Conservation (phyloP, 2,888 invertebrate genomes). For the Drosophila engyochracea region DNA sequence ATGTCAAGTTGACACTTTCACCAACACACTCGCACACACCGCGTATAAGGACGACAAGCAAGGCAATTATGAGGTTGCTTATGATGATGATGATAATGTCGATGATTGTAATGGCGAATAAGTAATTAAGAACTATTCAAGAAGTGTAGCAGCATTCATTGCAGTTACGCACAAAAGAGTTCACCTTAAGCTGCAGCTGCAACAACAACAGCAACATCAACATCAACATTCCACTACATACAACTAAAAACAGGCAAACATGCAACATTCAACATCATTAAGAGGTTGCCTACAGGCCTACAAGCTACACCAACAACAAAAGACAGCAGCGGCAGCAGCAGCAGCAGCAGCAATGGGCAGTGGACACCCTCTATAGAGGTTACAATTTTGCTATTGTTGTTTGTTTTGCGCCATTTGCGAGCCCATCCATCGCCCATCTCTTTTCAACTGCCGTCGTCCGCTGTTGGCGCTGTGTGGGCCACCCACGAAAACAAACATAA, state of each 20-base stretch:
- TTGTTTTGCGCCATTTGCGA: constrained; percentile 72
- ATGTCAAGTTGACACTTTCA: constrained; percentile 84
- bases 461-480: constrained; percentile 44
- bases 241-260: constrained; percentile 5
- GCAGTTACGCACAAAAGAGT: not conserved
- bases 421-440: constrained; percentile 17
- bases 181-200: constrained; percentile 8
- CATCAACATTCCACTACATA: not conserved
- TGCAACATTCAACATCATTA: constrained; percentile 29
- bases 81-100: constrained; percentile 14
- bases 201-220: not conserved
- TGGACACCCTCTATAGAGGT: constrained; percentile 77
- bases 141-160: constrained; percentile 12
- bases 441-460: constrained; percentile 17
- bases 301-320: constrained; percentile 15
- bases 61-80: constrained; percentile 44
- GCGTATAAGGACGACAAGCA: constrained; percentile 21
- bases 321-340: not conserved
- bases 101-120: constrained; percentile 10
- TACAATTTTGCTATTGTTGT: constrained; percentile 75
- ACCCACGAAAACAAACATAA: constrained; percentile 82
- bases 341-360: constrained; percentile 19
- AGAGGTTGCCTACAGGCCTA: constrained; percentile 26
- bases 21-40: constrained; percentile 54
- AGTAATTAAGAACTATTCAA: constrained; percentile 33